Evolutionary conservation across 30 jellyfish, hydroid and myxozoan genomes (phyloP), one percentile per base, ranked within the genome.

Genomic region (Mastigias papua): DNA sequence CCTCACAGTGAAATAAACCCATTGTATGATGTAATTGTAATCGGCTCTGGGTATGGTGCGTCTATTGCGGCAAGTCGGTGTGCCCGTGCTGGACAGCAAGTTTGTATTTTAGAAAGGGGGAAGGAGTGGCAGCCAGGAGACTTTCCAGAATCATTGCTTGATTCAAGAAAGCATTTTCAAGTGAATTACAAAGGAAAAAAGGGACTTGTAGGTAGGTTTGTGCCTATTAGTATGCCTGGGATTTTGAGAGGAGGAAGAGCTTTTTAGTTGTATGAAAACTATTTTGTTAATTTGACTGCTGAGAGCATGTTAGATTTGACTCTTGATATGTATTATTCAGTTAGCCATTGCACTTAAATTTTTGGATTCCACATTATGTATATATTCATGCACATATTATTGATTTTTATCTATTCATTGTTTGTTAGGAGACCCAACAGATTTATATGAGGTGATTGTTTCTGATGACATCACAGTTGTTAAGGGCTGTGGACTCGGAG

Each of bases 41-140:
- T 96, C 50, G 99, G 99, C 1, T 89, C 98, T 34, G 99, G 99
- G 20, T 96, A 96, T 87, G 99, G 99, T 8, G 99, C 96, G 26
- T 97, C 99, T 2, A 98, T 96, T 50, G 98, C 97, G 0, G 99
- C 99, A 25, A 89, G 99, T 71, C 95, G 99, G 19, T 96, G 97
- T 48, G 95, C 98, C 16, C 90, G 99, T 28, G 96, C 98, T 0
- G 99, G 99, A n/a, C 97, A 86, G 51, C 62, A 50, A 26, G 98
- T 91, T 13, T 96, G 99, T 37, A 64, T 96, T 64, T 72, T 96
- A 28, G 99, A 96, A 76, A 80, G 89, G 82, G 99, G 99, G 20
- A 76, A 86, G 65, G 99, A 96, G 72, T 96, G 99, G 99, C 93
- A 80, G 46, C 99, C 99, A 11, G 99, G 99, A 20, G 97, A 96